Conservation (phyloP, 2,888 invertebrate genomes). For the Epistrophe eligans region DNA sequence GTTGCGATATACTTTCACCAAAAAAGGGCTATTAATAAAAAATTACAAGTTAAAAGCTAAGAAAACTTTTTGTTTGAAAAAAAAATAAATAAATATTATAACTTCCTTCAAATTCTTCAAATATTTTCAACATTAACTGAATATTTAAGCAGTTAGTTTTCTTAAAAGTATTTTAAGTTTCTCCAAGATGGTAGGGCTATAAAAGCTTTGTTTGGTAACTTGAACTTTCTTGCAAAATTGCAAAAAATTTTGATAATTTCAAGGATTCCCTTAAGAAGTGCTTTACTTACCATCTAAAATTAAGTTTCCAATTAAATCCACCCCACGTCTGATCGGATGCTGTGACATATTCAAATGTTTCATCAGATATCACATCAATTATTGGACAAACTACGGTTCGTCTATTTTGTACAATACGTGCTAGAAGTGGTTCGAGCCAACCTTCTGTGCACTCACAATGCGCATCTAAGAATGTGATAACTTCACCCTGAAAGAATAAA, state of each 20-base stretch:
- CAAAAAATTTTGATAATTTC: background rate
- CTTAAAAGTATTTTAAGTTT: no score
- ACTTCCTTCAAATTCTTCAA: no score
- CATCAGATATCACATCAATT: slow-evolving; percentile 99
- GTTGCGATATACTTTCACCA: no score
- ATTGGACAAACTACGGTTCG: slow-evolving; percentile 98
- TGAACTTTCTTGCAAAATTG: no score
- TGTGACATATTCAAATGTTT: slow-evolving; percentile 99
- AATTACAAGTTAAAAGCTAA: no score
- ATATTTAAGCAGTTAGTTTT: no score
- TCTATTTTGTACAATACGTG: slow-evolving; percentile 95
- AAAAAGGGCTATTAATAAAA: no score
- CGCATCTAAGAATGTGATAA: slow-evolving; percentile 84
- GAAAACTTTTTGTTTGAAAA: no score
- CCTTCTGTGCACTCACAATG: slow-evolving; percentile 90
- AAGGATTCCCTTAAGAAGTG: background rate
- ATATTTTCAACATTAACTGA: no score
- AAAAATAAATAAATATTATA: no score
- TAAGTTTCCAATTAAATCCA: slow-evolving; percentile 99
- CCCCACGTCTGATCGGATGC: slow-evolving; percentile 99
- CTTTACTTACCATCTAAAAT: slow-evolving; percentile 95
- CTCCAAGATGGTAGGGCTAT: no score
- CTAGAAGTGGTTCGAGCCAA: slow-evolving; percentile 98
- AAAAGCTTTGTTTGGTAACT: no score
- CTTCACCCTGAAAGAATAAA: slow-evolving; percentile 80